Conservation (phyloP, 30 jellyfish, hydroid and myxozoan species). For the Catostylus mosaicus region DNA sequence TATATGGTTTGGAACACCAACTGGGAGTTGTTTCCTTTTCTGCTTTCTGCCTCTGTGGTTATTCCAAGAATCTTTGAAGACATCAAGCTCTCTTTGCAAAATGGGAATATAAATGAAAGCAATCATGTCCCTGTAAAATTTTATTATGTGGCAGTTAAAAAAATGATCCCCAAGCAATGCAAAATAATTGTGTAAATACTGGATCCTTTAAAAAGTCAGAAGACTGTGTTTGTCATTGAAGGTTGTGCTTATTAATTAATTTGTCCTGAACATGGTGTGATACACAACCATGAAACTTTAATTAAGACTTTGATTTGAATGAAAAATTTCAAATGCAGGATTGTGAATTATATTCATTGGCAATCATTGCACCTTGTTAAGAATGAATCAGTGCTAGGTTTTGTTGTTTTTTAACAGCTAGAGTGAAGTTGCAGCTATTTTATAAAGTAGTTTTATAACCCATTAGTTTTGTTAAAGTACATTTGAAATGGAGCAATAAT, state of each 20-base stretch:
- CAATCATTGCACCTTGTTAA: neutral
- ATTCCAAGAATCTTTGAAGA: conserved; percentile 49
- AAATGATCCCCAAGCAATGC: neutral
- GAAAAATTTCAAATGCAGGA: neutral
- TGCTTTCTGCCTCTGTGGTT: conserved; percentile 59
- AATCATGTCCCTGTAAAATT: conserved; percentile 32
- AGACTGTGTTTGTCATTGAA: neutral
- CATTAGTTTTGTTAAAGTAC: neutral
- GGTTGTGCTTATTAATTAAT: neutral
- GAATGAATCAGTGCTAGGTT: conserved; percentile 1
- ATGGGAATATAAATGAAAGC: conserved; percentile 54
- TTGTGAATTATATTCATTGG: neutral
- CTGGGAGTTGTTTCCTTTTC: conserved; percentile 40
- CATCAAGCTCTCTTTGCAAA: conserved; percentile 49
- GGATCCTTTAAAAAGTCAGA: neutral
- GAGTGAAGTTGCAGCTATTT: neutral
- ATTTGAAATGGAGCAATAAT: neutral
- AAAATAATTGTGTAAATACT: too few species aligned
- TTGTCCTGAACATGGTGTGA: neutral
- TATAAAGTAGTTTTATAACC: too few species aligned
- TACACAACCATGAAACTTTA: neutral
- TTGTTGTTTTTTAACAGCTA: conserved; percentile 22
- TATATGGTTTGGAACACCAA: conserved; percentile 57
- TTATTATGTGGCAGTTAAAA: neutral
- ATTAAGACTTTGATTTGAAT: neutral